Conservation (phyloP, 2,113 vertebrate genomes). For the Tachysurus fulvidraco region DNA sequence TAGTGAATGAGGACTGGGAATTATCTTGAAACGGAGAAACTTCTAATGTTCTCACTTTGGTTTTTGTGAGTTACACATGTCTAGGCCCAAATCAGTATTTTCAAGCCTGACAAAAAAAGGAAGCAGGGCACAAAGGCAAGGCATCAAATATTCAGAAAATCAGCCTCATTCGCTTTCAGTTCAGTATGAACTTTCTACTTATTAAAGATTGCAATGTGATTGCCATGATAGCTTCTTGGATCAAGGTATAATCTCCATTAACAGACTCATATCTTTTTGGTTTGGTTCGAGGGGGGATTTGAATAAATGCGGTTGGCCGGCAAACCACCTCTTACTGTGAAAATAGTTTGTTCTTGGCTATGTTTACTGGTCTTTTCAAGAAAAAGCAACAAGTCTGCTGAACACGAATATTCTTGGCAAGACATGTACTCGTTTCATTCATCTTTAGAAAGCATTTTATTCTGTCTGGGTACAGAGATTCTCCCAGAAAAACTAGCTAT, state of each 20-base stretch:
- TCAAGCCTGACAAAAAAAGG: not conserved
- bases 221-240: not conserved
- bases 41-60: not conserved
- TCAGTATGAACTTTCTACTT: not conserved
- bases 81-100: not conserved
- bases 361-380: not conserved
- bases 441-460: not conserved
- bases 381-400: not conserved
- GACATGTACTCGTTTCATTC: not conserved
- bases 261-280: not conserved
- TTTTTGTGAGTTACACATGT: conserved; percentile 1
- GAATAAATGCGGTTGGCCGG: not conserved
- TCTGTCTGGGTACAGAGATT: not conserved
- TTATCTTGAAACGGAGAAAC: not conserved
- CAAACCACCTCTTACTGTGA: not conserved
- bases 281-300: not conserved
- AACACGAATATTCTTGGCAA: not conserved
- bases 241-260: not conserved
- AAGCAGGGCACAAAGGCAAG: not conserved
- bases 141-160: not conserved
- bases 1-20: conserved; percentile 36
- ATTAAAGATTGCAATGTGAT: not conserved
- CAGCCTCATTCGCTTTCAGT: not conserved
- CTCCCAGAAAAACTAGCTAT: not conserved
- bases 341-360: not conserved